These are phyloP conservation scores for Leptinotarsa rubiginosa DNA, from an alignment of 2,888 invertebrate species.

Conservation along the genomic window DNA sequence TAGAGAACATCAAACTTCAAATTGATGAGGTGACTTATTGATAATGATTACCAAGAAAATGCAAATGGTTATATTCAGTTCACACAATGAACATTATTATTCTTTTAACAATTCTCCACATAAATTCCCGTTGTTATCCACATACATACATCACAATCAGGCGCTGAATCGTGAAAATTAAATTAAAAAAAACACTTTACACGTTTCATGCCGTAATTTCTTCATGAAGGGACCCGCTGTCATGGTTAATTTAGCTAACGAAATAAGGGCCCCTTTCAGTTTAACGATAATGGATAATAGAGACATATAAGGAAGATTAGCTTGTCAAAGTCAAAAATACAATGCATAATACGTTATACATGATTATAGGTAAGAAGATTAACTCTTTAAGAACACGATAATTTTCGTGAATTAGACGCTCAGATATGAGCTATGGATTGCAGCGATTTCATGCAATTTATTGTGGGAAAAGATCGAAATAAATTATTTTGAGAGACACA, in stretches of 20 bases:
- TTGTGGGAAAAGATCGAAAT: conserved; percentile 3
- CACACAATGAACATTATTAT: conserved; percentile 6
- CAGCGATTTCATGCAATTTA: conserved; percentile 19
- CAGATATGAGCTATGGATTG: not conserved
- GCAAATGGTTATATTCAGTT: not conserved
- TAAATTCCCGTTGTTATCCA: conserved; percentile 1
- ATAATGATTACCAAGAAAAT: not conserved
- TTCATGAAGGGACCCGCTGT: conserved; percentile 17
- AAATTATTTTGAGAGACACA: not conserved
- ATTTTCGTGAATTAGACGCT: conserved; percentile 21
- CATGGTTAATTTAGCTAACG: conserved; percentile 17
- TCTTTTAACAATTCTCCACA: not conserved
- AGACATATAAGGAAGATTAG: conserved; percentile 42
- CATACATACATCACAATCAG: conserved; percentile 4
- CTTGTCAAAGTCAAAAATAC: conserved; percentile 42
- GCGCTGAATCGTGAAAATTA: conserved; percentile 1
- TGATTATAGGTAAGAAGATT: conserved; percentile 37
- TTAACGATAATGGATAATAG: conserved; percentile 38
- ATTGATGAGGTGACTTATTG: too few relatives aligned
- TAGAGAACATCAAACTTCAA: too few relatives aligned
- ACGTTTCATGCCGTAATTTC: conserved; percentile 6
- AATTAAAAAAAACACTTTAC: conserved; percentile 8
- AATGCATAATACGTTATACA: conserved; percentile 41
- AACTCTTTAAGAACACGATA: conserved; percentile 31
- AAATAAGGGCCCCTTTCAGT: conserved; percentile 26